Evolutionary conservation across 2,113 vertebrate species (phyloP), one percentile per base, ranked within the genome.

Genomic region (Macquaria australasica): DNA sequence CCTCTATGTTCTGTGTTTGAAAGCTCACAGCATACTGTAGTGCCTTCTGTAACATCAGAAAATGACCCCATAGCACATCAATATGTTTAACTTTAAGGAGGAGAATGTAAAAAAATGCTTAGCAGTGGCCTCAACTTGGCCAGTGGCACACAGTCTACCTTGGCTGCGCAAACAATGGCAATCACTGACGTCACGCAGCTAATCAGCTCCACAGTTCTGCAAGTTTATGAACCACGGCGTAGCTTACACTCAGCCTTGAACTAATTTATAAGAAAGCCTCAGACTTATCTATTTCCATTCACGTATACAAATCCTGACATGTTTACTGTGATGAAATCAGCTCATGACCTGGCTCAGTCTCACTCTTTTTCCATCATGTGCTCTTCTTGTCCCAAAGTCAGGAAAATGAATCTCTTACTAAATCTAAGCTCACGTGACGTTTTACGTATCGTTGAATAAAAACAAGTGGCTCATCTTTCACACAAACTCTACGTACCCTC

Each of bases 381-480:
- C 58, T 64, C 8, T 18, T 21, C 11, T 25, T 23, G 62, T 81
- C 7, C 25, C n/a, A n/a, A 11, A 14, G 31, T 68, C 39, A 58
- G 12, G 41, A 31, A 53, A 64, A 67, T n/a, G 3, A 16, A 60
- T 66, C 50, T 63, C 60, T 23, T 7, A 64, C 18, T 31, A 28
- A 75, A 56, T 51, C 58, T 14, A 8, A 55, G 20, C 11, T 67
- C 71, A 77, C 8, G 3, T 56, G 34, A 70, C 21, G 0, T 66
- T 70, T 59, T 76, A 21, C 1, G 5, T 31, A 37, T 4, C 5
- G 16, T 4, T 21, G 53, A 82, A 50, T 55, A 53, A 79, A 83
- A 87, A 75, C 73, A 87, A 64, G 73, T 1, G 1, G 21, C 56
- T 87, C 77, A 48, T 73, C 48, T 80, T 71, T 75, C 73, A 78